A percentile compares a stretch with the other conserved stretches of the same genome.
Conservation (phyloP, 2,888 invertebrate genomes). For the Synergus gifuensis region DNA sequence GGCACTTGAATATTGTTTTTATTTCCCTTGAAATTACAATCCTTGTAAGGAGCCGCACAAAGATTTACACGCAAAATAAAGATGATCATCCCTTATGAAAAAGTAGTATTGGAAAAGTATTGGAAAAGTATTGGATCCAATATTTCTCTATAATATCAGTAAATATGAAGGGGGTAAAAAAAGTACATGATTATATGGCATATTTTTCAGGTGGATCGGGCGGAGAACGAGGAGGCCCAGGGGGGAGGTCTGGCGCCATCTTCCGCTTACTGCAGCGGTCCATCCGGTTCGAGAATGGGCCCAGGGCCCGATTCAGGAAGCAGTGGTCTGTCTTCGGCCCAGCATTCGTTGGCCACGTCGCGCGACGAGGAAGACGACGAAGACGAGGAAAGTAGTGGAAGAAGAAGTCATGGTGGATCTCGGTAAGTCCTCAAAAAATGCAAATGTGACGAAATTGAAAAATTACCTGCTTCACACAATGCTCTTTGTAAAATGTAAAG, state of each 20-base stretch:
- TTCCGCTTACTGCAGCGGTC: conserved; percentile 68
- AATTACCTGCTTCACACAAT: background rate
- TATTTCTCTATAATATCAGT: too few relatives aligned
- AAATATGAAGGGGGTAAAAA: too few relatives aligned
- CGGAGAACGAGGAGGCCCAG: conserved; percentile 75
- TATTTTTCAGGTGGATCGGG: conserved; percentile 76
- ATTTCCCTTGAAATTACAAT: too few relatives aligned
- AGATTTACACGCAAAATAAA: too few relatives aligned
- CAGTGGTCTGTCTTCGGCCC: conserved; percentile 75
- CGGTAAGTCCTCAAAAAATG: conserved; percentile 65
- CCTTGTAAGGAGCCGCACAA: too few relatives aligned
- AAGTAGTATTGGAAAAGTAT: too few relatives aligned
- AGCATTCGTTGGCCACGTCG: conserved; percentile 82
- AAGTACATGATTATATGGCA: background rate
- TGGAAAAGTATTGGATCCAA: too few relatives aligned
- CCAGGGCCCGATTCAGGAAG: conserved; percentile 75
- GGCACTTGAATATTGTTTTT: too few relatives aligned
- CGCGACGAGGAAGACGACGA: conserved; percentile 82
- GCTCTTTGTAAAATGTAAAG: background rate
- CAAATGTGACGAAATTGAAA: background rate
- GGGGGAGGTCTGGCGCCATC: conserved; percentile 71
- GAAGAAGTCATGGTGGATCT: conserved; percentile 71
- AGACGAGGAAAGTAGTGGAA: conserved; percentile 80
- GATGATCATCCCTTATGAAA: too few relatives aligned
- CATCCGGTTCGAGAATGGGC: conserved; percentile 75